phyloP scores from a whole-genome alignment of 2,113 vertebrate species.

The Hyla sarda region DNA sequence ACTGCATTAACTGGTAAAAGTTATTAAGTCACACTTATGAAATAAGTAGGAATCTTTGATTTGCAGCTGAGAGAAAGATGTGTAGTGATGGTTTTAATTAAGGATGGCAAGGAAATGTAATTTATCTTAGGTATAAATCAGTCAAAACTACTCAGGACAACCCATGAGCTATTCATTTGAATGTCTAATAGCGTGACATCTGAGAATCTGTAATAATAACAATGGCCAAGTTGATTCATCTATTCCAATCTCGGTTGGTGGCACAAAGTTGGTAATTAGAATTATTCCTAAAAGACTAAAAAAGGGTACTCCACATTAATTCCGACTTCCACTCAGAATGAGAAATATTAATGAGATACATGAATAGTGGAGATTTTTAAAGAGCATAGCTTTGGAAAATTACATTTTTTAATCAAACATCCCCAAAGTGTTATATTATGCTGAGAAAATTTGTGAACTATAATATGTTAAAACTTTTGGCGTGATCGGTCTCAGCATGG shows the following conservation, averaged over 20 bases:
- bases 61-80: conserved; percentile 57
- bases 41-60: conserved; percentile 44
- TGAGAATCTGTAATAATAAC: conserved; percentile 66
- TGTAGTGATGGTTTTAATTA: conserved; percentile 62
- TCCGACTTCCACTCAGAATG: conserved; percentile 60
- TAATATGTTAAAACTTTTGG: conserved; percentile 30
- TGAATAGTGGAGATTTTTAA: conserved; percentile 52
- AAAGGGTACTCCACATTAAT: conserved; percentile 63
- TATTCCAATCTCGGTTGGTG: conserved; percentile 64
- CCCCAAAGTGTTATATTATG: conserved; percentile 25
- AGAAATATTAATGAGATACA: conserved; percentile 65
- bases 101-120: conserved; percentile 49
- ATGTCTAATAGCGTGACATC: conserved; percentile 61
- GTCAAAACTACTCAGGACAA: conserved; percentile 54
- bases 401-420: conserved; percentile 53
- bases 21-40: conserved; percentile 53
- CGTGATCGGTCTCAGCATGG: conserved; percentile 12
- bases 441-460: conserved; percentile 22
- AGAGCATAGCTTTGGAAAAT: conserved; percentile 53
- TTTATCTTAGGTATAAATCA: neutral
- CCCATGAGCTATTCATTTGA: conserved; percentile 52
- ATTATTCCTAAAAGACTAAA: conserved; percentile 59
- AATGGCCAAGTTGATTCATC: conserved; percentile 64
- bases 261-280: conserved; percentile 66
- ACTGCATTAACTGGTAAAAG: conserved; percentile 1